Conservation (phyloP, 2,888 invertebrate genomes). For the Mesorhabditis spiculigera region DNA sequence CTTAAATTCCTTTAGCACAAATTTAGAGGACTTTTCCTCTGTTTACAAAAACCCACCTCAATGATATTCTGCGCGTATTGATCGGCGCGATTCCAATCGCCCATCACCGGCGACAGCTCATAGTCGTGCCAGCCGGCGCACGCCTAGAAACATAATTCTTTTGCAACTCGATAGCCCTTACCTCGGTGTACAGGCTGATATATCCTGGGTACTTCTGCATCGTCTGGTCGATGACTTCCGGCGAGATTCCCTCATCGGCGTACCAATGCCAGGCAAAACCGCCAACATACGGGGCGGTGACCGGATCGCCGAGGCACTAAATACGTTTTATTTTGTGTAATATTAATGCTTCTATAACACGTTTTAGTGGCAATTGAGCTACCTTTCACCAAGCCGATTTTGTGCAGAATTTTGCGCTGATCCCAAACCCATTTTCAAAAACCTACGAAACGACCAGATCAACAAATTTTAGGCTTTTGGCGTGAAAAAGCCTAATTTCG, state of each 20-base stretch:
- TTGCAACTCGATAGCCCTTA: background rate
- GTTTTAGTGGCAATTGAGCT: too few relatives aligned
- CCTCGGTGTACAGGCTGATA: slow-evolving; percentile 77
- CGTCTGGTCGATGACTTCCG: slow-evolving; percentile 66
- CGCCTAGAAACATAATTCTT: slow-evolving; percentile 7
- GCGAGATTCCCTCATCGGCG: slow-evolving; percentile 67
- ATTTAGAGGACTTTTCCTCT: too few relatives aligned
- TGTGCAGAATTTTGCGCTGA: too few relatives aligned
- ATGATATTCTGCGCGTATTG: slow-evolving; percentile 65
- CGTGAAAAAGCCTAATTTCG: too few relatives aligned
- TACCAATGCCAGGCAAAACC: slow-evolving; percentile 83
- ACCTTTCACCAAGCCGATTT: too few relatives aligned
- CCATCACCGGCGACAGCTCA: slow-evolving; percentile 65
- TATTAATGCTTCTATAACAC: too few relatives aligned
- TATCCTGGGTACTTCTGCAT: slow-evolving; percentile 69
- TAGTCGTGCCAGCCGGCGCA: slow-evolving; percentile 6
- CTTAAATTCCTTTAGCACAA: too few relatives aligned
- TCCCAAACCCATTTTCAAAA: too few relatives aligned
- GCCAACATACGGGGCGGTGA: slow-evolving; percentile 63
- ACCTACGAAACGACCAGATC: too few relatives aligned
- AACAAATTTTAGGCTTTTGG: too few relatives aligned
- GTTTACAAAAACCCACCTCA: background rate
- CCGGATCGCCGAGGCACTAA: slow-evolving; percentile 49
- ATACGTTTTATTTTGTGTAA: background rate
- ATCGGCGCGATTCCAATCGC: slow-evolving; percentile 74